These are phyloP conservation scores for Lycorma delicatula DNA, from an alignment of 1,140 invertebrate species.

Conservation along the genomic window DNA sequence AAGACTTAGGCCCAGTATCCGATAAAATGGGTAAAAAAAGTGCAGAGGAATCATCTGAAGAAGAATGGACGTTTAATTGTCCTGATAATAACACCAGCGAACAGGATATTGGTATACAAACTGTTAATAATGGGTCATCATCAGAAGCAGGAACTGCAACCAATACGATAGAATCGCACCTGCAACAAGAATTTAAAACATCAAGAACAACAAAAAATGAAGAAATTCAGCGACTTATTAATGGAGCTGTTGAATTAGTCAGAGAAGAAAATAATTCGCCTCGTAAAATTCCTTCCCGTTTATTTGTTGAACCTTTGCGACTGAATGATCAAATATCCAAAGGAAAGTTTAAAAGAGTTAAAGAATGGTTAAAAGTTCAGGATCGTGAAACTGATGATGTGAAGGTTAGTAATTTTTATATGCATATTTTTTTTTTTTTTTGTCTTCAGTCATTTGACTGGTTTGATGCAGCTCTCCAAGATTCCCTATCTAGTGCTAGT, in stretches of 20 bases:
- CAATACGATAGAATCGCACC: neutral
- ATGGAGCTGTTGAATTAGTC: constrained; percentile 62
- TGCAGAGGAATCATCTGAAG: constrained; percentile 59
- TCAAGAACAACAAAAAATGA: constrained; percentile 38
- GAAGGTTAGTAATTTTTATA: too few relatives aligned
- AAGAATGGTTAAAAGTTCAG: constrained; percentile 53
- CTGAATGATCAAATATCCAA: constrained; percentile 37
- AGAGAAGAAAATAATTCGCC: constrained; percentile 32
- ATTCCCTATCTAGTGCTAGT: too few relatives aligned
- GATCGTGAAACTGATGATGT: constrained; percentile 39
- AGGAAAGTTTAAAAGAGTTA: constrained; percentile 41
- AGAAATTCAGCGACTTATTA: constrained; percentile 53
- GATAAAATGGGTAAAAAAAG: too few relatives aligned
- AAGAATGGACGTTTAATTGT: constrained; percentile 60
- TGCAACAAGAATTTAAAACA: constrained; percentile 6
- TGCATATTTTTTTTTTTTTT: too few relatives aligned
- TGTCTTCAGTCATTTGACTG: too few relatives aligned
- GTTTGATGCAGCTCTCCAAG: too few relatives aligned
- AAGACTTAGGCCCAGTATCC: too few relatives aligned
- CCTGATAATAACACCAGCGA: constrained; percentile 18
- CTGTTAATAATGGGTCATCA: constrained; percentile 1
- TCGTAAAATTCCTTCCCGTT: constrained; percentile 29
- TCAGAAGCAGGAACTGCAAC: neutral
- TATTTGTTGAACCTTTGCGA: constrained; percentile 43
- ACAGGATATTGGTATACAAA: constrained; percentile 2